Percentiles rank a stretch among this genome's conserved stretches.
phyloP scores from a whole-genome alignment of 2,113 vertebrate species.

The Thomomys bottae region DNA sequence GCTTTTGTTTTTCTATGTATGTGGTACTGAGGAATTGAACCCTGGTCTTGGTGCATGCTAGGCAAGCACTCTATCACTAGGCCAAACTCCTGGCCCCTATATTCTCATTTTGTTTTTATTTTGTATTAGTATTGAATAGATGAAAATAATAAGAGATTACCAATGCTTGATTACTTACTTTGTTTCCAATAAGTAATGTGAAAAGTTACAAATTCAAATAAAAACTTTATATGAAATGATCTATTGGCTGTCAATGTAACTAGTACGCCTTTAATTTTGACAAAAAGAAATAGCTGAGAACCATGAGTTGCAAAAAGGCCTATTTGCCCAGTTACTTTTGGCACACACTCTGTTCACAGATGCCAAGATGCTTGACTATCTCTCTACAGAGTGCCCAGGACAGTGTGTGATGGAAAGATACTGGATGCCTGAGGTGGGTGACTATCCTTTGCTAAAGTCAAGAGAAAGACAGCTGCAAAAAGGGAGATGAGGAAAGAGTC shows the following conservation, averaged over 20 bases:
- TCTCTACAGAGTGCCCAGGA: neutral
- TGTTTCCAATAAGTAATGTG: neutral
- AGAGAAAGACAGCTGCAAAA: neutral
- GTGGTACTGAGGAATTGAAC: too few species aligned
- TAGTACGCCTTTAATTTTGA: neutral
- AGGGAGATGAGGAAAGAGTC: neutral
- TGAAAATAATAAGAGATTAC: neutral
- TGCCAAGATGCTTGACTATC: neutral
- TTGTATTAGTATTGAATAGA: too few species aligned
- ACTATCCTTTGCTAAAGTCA: neutral
- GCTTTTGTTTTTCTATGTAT: too few species aligned
- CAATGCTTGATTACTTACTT: neutral
- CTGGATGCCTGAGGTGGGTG: neutral
- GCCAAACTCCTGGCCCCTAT: too few species aligned
- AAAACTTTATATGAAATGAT: constrained; percentile 11
- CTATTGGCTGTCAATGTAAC: neutral
- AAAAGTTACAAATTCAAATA: neutral
- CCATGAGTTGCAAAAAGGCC: neutral
- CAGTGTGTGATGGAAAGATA: neutral
- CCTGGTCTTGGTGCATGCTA: too few species aligned
- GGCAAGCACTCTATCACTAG: too few species aligned
- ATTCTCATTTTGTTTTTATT: neutral
- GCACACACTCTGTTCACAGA: neutral
- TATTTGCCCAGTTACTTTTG: neutral
- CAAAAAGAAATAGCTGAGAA: constrained; percentile 16